Conservation (phyloP, 1,140 invertebrate species). For the Cydia pomonella region DNA sequence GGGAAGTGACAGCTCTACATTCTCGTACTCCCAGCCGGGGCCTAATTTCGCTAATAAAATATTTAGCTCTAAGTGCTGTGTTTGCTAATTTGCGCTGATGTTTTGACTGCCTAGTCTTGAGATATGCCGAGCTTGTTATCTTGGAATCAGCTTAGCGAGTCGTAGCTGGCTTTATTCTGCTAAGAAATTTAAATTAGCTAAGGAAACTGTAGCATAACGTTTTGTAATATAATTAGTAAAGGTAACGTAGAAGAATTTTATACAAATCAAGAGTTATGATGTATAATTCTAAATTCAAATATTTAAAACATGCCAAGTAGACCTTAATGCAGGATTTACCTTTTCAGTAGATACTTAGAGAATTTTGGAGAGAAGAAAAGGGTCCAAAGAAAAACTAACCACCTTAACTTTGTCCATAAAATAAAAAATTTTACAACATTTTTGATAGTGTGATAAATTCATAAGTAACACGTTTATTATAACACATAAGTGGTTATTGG, state of each 20-base stretch:
- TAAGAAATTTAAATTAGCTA: slow-evolving; percentile 4
- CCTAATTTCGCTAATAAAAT: slow-evolving; percentile 32
- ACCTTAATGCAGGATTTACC: too few relatives aligned
- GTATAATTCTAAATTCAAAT: neutral
- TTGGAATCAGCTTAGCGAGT: slow-evolving; percentile 8
- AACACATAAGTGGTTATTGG: too few relatives aligned
- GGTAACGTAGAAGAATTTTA: neutral
- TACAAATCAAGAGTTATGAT: neutral
- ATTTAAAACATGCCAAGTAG: neutral
- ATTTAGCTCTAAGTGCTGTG: slow-evolving; percentile 35
- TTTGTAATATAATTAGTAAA: slow-evolving; percentile 4
- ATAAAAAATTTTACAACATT: too few relatives aligned
- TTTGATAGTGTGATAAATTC: too few relatives aligned
- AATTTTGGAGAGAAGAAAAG: too few relatives aligned
- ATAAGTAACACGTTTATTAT: too few relatives aligned
- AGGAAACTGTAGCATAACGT: neutral
- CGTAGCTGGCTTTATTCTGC: neutral
- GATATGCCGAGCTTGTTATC: slow-evolving; percentile 30
- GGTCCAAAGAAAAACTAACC: too few relatives aligned
- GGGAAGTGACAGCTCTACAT: slow-evolving; percentile 51
- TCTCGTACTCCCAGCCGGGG: slow-evolving; percentile 21
- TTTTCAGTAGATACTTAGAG: too few relatives aligned
- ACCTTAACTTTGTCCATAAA: too few relatives aligned
- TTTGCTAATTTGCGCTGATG: slow-evolving; percentile 35
- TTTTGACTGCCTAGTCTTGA: slow-evolving; percentile 18